Evolutionary conservation across 2,113 vertebrate species (phyloP).

Genomic region (Hypomesus transpacificus): DNA sequence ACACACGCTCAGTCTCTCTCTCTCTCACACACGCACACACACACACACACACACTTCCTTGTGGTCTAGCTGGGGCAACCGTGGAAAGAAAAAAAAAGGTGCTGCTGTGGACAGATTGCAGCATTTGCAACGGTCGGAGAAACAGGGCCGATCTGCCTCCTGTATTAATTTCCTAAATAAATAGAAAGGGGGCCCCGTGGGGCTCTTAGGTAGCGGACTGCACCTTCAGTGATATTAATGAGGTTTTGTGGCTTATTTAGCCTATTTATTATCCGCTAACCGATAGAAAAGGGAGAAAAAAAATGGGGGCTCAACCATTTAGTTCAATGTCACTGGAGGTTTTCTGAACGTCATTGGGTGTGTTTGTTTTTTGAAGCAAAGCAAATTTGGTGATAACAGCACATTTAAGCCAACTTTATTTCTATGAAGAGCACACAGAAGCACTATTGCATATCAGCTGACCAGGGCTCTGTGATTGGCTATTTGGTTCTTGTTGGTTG

Average conservation of each 20-base stretch:
- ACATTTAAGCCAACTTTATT: slow-evolving; percentile 36
- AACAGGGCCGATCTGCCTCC: slow-evolving; percentile 5
- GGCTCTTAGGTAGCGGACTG: slow-evolving; percentile 39
- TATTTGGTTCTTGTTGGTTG: not conserved
- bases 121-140: slow-evolving; percentile 13
- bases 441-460: not conserved
- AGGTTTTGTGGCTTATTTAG: slow-evolving; percentile 46
- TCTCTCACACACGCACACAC: not conserved
- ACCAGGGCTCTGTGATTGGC: not conserved
- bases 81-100: not conserved
- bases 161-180: slow-evolving; percentile 34
- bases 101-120: slow-evolving; percentile 27
- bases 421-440: not conserved
- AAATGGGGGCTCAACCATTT: slow-evolving; percentile 20
- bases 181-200: slow-evolving; percentile 38
- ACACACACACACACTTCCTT: not conserved
- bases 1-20: not conserved
- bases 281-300: slow-evolving; percentile 10
- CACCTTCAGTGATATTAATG: slow-evolving; percentile 59
- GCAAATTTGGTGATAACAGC: slow-evolving; percentile 48
- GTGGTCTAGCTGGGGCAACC: not conserved
- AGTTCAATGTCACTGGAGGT: slow-evolving; percentile 39
- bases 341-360: slow-evolving; percentile 42
- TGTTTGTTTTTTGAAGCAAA: slow-evolving; percentile 37
- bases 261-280: slow-evolving; percentile 54